Evolutionary conservation across 2,113 vertebrate genomes (phyloP).

Genomic region (Thunnus maccoyii): DNA sequence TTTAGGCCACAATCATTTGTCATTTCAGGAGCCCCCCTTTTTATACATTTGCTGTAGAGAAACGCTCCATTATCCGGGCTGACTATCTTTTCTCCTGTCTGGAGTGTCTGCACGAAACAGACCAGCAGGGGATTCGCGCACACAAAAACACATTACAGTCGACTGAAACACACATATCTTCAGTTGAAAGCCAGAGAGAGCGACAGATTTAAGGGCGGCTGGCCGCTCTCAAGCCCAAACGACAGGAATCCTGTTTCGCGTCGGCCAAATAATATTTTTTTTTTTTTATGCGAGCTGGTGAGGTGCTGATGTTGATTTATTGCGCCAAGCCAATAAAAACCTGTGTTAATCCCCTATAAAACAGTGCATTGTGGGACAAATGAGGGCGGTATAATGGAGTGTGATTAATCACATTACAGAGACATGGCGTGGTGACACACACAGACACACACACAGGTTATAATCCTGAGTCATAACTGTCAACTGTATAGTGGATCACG

Average conservation of each 20-base stretch:
- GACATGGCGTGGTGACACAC: slow-evolving; percentile 60
- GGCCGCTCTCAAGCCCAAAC: slow-evolving; percentile 48
- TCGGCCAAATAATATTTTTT: slow-evolving; percentile 50
- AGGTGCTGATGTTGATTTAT: slow-evolving; percentile 69
- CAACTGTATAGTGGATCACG: slow-evolving; percentile 39
- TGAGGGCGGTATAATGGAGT: slow-evolving; percentile 70
- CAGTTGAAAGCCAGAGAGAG: slow-evolving; percentile 41
- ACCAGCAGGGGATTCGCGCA: slow-evolving; percentile 73
- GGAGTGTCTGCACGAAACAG: slow-evolving; percentile 74
- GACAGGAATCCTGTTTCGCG: slow-evolving; percentile 36
- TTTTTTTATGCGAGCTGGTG: not conserved
- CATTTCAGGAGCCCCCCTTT: slow-evolving; percentile 74
- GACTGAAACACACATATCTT: slow-evolving; percentile 53
- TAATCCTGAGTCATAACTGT: slow-evolving; percentile 74
- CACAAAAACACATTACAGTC: slow-evolving; percentile 69
- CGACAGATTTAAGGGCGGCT: slow-evolving; percentile 61
- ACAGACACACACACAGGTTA: slow-evolving; percentile 62
- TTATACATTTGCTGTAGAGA: slow-evolving; percentile 73
- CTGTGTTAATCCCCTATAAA: slow-evolving; percentile 72
- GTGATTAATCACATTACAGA: slow-evolving; percentile 78
- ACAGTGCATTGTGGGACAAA: slow-evolving; percentile 69
- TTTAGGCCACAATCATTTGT: slow-evolving; percentile 81
- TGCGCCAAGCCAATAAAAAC: slow-evolving; percentile 60
- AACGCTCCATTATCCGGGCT: slow-evolving; percentile 76
- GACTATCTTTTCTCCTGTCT: slow-evolving; percentile 74